Base-by-base conservation (phyloP, 2,797 vertebrate genomes). In the Hydrocynus forskahlii region DNA sequence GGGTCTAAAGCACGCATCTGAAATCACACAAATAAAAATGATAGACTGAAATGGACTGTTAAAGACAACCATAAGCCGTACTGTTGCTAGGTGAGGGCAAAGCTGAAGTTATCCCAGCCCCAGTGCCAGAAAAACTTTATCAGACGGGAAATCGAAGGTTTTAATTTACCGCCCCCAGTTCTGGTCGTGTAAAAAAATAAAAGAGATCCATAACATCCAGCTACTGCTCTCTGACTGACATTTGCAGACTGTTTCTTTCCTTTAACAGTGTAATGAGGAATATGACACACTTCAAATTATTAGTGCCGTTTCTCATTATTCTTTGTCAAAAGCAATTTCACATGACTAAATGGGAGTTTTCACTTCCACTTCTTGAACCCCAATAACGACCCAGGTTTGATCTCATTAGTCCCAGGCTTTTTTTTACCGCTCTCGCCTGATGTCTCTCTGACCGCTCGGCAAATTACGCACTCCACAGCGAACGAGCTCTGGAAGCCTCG, bases 401-500 rank as follows among this genome's bases (percentile, higher is more conserved):
- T 50, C 19, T 82, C 80, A 86, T 78, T 77, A 79, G 76, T 71
- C 43, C 35, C 21, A 80, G 43, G 64, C 74, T 75, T 43, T 67
- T 64, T 16, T 57, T 77, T 50, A 68, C 57, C 29, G 64, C 25
- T 67, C 60, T 21, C 12, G 9, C 68, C 50, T 43, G 3, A 72
- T 52, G 71, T 82, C 66, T 66, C 60, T 81, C 83, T 69, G 75
- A 72, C 59, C 17, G 54, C 52, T 69, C 45, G 38, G 57, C 79
- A 82, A 63, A 66, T 83, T 64, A 75, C 68, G 45, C 72, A 35
- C 70, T 38, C 55, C 57, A n/a, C 55, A 57, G 52, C 17, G 81
- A 83, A 81, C 72, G 35, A 86, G 80, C 59, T 81, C 64, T 54
- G 73, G 29, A 43, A 62, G 59, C 43, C 74, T 77, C 75, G 67